Evolutionary conservation across 2,888 invertebrate species (phyloP).

Genomic region (Coleophora flavipennella): DNA sequence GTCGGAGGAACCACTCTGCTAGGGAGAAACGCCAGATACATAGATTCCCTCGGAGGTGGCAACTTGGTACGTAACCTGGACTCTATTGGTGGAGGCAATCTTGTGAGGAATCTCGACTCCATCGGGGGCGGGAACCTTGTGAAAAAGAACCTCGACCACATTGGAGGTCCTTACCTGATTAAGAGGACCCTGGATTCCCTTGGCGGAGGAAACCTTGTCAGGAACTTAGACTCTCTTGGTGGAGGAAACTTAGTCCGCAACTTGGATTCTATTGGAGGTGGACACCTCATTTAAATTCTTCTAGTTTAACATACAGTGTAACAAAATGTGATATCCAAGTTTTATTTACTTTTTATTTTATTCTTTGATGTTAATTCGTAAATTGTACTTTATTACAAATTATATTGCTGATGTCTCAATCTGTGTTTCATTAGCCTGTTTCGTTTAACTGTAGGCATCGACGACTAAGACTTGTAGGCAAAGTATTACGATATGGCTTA

Average conservation of each 20-base stretch:
- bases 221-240: conserved; percentile 62
- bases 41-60: conserved; percentile 46
- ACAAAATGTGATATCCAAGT: conserved; percentile 32
- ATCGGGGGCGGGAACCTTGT: conserved; percentile 55
- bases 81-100: conserved; percentile 57
- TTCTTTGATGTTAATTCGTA: conserved; percentile 21
- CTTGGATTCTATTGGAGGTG: conserved; percentile 49
- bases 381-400: conserved; percentile 36
- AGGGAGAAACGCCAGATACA: conserved; percentile 28
- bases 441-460: no score
- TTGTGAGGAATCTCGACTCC: conserved; percentile 50
- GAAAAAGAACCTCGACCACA: conserved; percentile 53
- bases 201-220: conserved; percentile 58
- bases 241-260: conserved; percentile 64
- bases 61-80: conserved; percentile 54
- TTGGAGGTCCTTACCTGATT: conserved; percentile 56
- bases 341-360: conserved; percentile 25
- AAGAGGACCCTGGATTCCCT: conserved; percentile 54
- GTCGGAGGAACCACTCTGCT: conserved; percentile 26
- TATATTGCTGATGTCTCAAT: conserved; percentile 23
- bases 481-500: no score
- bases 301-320: no score
- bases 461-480: no score
- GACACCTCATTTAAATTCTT: conserved; percentile 42
- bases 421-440: conserved; percentile 1